These are phyloP conservation scores for Drosophila anomelani DNA, from an alignment of 2,888 invertebrate genomes.

Conservation along the genomic window DNA sequence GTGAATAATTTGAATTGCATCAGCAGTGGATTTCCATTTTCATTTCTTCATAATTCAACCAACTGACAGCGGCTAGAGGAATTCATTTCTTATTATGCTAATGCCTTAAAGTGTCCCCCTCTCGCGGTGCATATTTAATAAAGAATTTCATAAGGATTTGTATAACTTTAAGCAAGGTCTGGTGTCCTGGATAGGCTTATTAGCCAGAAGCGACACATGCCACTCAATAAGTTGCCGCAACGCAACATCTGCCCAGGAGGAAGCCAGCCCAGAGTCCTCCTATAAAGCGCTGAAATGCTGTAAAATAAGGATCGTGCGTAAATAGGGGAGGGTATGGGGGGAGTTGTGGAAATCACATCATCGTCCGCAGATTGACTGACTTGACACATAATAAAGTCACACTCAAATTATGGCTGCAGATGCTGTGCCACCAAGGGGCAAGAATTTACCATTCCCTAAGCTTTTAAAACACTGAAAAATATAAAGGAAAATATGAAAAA, in stretches of 20 bases:
- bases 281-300: constrained; percentile 34
- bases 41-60: constrained; percentile 50
- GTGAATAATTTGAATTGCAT: constrained; percentile 79
- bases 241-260: constrained; percentile 44
- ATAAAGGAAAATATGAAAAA: too few relatives aligned
- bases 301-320: constrained; percentile 12
- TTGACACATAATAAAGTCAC: constrained; percentile 81
- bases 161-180: constrained; percentile 31
- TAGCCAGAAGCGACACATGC: constrained; percentile 66
- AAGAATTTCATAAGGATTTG: constrained; percentile 23
- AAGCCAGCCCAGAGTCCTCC: background rate
- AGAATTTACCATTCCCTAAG: background rate
- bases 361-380: constrained; percentile 76
- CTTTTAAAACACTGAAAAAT: background rate
- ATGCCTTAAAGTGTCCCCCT: constrained; percentile 58
- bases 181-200: constrained; percentile 29
- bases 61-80: constrained; percentile 61
- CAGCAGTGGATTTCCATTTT: constrained; percentile 71
- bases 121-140: constrained; percentile 62
- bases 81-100: constrained; percentile 64
- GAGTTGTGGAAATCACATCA: constrained; percentile 45
- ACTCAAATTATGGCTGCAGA: constrained; percentile 73
- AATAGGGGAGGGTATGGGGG: background rate
- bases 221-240: constrained; percentile 65
- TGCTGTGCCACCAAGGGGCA: constrained; percentile 36